Conservation (phyloP, 2,113 vertebrate genomes). For the Crotalus helleri region DNA sequence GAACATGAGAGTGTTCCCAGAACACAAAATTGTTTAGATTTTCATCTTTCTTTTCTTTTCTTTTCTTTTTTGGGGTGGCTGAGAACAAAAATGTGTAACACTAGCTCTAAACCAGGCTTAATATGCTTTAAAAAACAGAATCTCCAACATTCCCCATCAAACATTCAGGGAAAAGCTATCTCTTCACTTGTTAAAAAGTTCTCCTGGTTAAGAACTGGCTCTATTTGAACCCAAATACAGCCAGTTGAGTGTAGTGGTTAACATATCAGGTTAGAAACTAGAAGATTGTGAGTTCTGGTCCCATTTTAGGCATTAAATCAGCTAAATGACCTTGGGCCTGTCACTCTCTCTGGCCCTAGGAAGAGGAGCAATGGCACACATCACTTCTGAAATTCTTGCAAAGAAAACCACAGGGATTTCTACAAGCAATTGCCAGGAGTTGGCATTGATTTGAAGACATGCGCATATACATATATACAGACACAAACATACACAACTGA, state of each 20-base stretch:
- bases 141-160: background rate
- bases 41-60: background rate
- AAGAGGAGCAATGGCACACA: background rate
- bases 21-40: background rate
- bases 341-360: background rate
- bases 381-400: background rate
- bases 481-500: background rate
- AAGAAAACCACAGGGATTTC: background rate
- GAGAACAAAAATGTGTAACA: background rate
- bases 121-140: background rate
- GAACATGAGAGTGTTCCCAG: background rate
- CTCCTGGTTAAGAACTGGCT: background rate
- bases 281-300: background rate
- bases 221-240: background rate
- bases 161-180: background rate
- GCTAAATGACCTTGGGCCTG: background rate
- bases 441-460: background rate
- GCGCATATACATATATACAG: background rate
- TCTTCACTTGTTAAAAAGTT: background rate
- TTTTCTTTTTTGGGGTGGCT: background rate
- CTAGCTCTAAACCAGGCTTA: background rate
- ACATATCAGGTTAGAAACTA: background rate
- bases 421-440: background rate
- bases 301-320: background rate
- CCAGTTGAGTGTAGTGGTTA: background rate